Base-by-base conservation (phyloP, 1,140 invertebrate species). In the Zaprionus inermis region DNA sequence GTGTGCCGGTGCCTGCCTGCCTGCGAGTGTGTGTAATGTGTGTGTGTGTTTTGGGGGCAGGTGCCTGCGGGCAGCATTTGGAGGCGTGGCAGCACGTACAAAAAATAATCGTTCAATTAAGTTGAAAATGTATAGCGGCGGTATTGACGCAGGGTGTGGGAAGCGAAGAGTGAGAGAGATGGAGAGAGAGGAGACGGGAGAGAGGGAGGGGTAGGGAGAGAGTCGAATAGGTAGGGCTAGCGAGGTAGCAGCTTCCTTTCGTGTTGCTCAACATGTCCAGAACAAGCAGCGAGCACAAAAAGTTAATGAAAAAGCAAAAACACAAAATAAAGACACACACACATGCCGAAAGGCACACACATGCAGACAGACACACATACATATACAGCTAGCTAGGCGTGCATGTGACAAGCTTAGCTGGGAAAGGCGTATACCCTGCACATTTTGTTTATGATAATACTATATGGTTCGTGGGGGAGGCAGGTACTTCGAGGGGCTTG, bases 71-170 rank as follows among this genome's bases (percentile, higher is more conserved):
- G 38, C 59, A 16, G 24, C 24, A 28, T 28, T 32, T 28, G 22
- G 44, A 59, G 54, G 59, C 70, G 66, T 73, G 63, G 72, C 68
- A 71, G 64, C 69, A 70, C 59, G 83, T 83, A 77, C 83, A 86
- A 86, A 86, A 86, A 86, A 83, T 86, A 86, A 86, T 86, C 83
- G 83, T 86, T 86, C 83, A 86, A 86, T 86, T 86, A 88, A 88
- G 76, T 83, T 86, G 65, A 52, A 41, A 59, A 70, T 67, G 65
- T 68, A 51, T 44, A 49, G 34, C 46, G 55, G 52, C 28, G 22
- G 52, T 28, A 12, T 20, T 14, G n/a, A 10, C 30, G 32, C 10
- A 11, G 11, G 32, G 59, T 46, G 55, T 12, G 16, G 14, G 11
- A 14, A 20, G 7, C 1, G 5, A 18, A 14, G 51, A 11, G 46